Evolutionary conservation across 2,888 invertebrate genomes (phyloP).

Genomic region (Hypercompe scribonia): DNA sequence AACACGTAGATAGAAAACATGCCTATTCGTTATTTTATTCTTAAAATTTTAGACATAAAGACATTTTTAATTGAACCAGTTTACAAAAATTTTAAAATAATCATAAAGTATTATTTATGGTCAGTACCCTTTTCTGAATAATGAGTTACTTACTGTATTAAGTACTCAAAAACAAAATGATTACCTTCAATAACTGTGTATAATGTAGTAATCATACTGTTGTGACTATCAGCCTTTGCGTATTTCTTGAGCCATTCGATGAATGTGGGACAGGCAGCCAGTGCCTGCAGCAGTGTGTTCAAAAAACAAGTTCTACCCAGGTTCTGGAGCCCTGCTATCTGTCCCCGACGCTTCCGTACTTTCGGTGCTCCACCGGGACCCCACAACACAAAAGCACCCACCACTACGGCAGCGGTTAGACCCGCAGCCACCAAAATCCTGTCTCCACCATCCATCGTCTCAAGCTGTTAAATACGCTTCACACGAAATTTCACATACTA

Average conservation of each 20-base stretch:
- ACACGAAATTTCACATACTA: conserved; percentile 53
- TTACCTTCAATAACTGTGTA: conserved; percentile 91
- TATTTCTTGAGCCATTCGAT: conserved; percentile 92
- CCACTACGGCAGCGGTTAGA: conserved; percentile 92
- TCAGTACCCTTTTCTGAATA: not conserved
- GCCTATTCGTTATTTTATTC: too few relatives aligned
- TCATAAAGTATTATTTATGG: not conserved
- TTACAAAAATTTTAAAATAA: not conserved
- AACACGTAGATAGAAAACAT: conserved; percentile 21
- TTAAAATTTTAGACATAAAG: not conserved
- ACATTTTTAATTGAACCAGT: too few relatives aligned
- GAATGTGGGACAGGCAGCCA: conserved; percentile 95
- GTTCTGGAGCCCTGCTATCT: conserved; percentile 95
- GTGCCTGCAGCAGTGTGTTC: conserved; percentile 95
- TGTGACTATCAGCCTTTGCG: conserved; percentile 87
- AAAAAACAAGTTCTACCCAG: conserved; percentile 97
- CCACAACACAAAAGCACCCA: conserved; percentile 94
- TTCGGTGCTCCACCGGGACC: conserved; percentile 89
- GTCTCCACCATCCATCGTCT: conserved; percentile 90
- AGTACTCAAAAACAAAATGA: conserved; percentile 28
- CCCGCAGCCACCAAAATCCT: conserved; percentile 92
- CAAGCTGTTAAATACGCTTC: conserved; percentile 38
- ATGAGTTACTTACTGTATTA: not conserved
- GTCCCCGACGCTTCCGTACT: conserved; percentile 88
- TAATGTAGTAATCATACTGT: conserved; percentile 91